Percentiles rank a stretch among this genome's conserved stretches.
Evolutionary conservation across 2,888 invertebrate species (phyloP).

Genomic region (Resseliella maxima): DNA sequence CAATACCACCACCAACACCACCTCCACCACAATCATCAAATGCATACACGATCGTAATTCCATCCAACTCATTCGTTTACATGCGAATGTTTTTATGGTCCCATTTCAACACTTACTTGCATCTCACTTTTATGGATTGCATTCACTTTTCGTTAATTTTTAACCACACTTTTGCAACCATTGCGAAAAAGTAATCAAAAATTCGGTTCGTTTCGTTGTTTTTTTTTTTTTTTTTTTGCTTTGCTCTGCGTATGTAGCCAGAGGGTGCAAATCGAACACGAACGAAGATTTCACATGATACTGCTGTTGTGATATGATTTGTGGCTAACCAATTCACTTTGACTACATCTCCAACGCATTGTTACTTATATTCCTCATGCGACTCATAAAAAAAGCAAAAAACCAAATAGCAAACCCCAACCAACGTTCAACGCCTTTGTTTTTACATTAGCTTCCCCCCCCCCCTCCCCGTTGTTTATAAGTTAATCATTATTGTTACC

Average conservation of each 20-base stretch:
- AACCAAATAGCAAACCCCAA: neutral
- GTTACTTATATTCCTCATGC: neutral
- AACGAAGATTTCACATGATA: neutral
- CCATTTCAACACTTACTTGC: conserved; percentile 51
- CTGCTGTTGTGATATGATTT: conserved; percentile 3
- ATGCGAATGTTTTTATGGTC: conserved; percentile 24
- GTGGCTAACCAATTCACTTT: neutral
- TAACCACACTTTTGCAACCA: conserved; percentile 10
- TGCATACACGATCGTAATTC: conserved; percentile 5
- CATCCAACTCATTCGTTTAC: conserved; percentile 20
- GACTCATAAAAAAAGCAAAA: conserved; percentile 8
- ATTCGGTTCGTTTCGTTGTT: neutral
- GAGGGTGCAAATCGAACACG: neutral
- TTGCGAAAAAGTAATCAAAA: neutral
- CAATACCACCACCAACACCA: too few relatives aligned
- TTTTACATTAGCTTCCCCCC: neutral
- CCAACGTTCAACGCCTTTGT: neutral
- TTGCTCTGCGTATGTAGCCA: neutral
- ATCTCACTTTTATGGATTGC: conserved; percentile 16
- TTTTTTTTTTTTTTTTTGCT: neutral
- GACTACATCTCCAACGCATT: neutral
- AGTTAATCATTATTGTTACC: neutral
- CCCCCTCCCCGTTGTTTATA: neutral
- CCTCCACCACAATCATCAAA: neutral
- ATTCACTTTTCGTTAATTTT: conserved; percentile 38